Base-by-base conservation (phyloP, 1,140 invertebrate species). In the Pogonognathellus flavescens region DNA sequence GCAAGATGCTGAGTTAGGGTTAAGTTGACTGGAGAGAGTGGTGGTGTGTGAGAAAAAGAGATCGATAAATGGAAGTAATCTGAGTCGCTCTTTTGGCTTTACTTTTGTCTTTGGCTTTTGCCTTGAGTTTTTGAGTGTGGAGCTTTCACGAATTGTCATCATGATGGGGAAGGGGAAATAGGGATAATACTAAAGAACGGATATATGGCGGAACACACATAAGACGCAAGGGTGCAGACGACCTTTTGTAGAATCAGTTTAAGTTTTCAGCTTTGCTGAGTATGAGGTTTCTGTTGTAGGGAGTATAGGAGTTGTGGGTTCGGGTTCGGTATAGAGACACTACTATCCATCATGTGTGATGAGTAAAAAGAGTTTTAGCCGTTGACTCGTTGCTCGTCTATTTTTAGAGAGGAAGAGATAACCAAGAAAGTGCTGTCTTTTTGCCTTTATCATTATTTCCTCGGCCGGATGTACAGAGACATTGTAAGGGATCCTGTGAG, bases 41-140 rank as follows among this genome's bases (percentile, higher is more conserved):
- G 22, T 20, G 25, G 62, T 25, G 62, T 66, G 62, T 9, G 11
- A 20, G n/a, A n/a, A n/a, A n/a, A n/a, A n/a, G n/a, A n/a, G 20
- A 66, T 66, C 62, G 62, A 66, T 66, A 66, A 66, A 66, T 66
- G 62, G 62, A 66, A 66, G 62, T 66, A 66, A 66, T 66, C 62
- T 66, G 62, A 66, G 22, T 66, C 59, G n/a, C 62, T 66, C 62
- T 25, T 25, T 66, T 25, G 31, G 22, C 62, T 66, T 41, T 41
- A 41, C 31, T 41, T n/a, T 41, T 41, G 31, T 41, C 31, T 60
- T 60, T 13, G 25, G 62, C 62, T 66, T 66, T 66, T 66, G 20
- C 25, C 20, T 10, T 66, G 0, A 5, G 13, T 25, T 66, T 13
- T 66, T 25, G 31, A 41, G 25, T 20, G 62, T 66, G 22, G 8